A percentile compares a stretch with the other conserved stretches of the same genome.
These are phyloP conservation scores for Epizoanthus illoricatus DNA, from an alignment of 92 coral and sea anemone genomes.

Conservation along the genomic window DNA sequence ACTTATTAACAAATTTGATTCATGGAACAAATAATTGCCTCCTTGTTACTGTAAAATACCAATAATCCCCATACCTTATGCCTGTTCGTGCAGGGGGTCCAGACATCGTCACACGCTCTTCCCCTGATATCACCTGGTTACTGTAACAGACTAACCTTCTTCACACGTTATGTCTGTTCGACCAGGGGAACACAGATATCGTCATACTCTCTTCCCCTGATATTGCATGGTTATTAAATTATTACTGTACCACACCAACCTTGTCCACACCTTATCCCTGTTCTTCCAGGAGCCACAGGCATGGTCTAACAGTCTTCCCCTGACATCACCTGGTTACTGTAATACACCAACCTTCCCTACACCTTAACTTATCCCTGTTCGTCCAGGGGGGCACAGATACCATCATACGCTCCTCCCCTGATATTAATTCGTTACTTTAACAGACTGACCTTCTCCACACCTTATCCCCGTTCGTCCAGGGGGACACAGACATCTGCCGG, in stretches of 20 bases:
- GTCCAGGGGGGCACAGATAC: conserved; percentile 25
- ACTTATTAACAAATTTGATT: no score
- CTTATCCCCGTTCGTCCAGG: conserved; percentile 33
- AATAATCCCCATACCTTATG: conserved; percentile 3
- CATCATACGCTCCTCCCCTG: no score
- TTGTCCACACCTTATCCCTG: conserved; percentile 7
- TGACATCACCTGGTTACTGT: no score
- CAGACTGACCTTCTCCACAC: conserved; percentile 27
- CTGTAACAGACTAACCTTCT: conserved; percentile 6
- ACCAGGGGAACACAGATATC: conserved; percentile 23
- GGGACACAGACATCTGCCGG: conserved; percentile 9
- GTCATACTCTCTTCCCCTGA: no score
- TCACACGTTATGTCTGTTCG: conserved; percentile 20
- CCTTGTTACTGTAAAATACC: no score
- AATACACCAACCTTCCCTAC: conserved; percentile 14
- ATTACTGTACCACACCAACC: neutral
- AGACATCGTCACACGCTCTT: neutral
- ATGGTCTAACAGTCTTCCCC: no score
- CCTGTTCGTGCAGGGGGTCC: conserved; percentile 22
- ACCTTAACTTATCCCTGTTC: conserved; percentile 30
- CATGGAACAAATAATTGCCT: no score
- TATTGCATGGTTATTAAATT: no score
- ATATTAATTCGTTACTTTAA: no score
- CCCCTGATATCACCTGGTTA: no score
- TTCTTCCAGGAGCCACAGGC: conserved; percentile 21